These are phyloP conservation scores for Aquatica leii DNA, from an alignment of 2,888 invertebrate species.

Conservation along the genomic window DNA sequence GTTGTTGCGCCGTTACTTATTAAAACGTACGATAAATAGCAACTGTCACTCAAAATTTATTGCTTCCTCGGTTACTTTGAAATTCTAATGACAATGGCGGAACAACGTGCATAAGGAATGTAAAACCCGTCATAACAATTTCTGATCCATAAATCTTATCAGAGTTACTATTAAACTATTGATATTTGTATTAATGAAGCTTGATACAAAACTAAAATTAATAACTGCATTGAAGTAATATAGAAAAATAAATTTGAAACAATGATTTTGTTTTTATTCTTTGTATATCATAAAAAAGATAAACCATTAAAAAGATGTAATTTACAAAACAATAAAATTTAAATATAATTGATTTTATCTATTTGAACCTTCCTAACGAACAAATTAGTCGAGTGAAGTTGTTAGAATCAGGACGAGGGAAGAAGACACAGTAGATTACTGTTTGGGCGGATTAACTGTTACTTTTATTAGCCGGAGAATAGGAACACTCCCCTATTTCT, in stretches of 20 bases:
- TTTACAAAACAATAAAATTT: too few species aligned
- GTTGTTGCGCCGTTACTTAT: constrained; percentile 21
- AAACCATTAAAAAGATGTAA: too few species aligned
- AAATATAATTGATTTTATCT: too few species aligned
- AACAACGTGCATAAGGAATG: constrained; percentile 5
- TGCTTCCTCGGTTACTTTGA: constrained; percentile 13
- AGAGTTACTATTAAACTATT: too few species aligned
- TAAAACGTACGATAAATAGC: constrained; percentile 23
- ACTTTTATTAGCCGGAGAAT: constrained; percentile 36
- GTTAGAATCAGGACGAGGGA: constrained; percentile 33
- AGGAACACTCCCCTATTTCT: constrained; percentile 34
- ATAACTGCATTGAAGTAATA: too few species aligned
- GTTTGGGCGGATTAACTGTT: constrained; percentile 38
- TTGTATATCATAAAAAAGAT: too few species aligned
- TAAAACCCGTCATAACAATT: neutral
- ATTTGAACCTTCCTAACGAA: constrained; percentile 7
- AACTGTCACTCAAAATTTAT: constrained; percentile 27
- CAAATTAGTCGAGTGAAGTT: constrained; percentile 29
- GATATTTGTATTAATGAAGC: too few species aligned
- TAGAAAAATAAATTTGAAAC: too few species aligned
- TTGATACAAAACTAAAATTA: too few species aligned
- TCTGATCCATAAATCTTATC: neutral
- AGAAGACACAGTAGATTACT: constrained; percentile 34
- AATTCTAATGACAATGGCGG: constrained; percentile 14
- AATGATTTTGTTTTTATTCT: too few species aligned